Conservation (phyloP, 35 echinoderm and acorn worm genomes). For the Ophiothrix spiculata region DNA sequence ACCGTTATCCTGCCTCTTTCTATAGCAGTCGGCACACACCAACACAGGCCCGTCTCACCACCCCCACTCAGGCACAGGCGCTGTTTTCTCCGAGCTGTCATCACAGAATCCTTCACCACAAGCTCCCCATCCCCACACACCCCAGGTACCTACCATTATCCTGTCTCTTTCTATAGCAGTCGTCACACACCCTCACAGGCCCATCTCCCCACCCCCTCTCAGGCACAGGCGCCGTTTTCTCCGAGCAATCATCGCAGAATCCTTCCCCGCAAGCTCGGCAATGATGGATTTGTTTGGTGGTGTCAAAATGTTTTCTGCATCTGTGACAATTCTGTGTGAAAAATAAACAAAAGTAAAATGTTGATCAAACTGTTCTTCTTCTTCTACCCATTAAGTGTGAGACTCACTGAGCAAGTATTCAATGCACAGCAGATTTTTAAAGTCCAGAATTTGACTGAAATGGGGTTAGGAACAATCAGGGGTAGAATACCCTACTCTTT, state of each 20-base stretch:
- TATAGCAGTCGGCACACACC: constrained; percentile 69
- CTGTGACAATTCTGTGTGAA: constrained; percentile 64
- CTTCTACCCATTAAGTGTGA: too few relatives aligned
- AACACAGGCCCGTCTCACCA: constrained; percentile 81
- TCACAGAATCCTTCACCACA: constrained; percentile 64
- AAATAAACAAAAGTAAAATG: too few relatives aligned
- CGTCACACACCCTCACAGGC: constrained; percentile 87
- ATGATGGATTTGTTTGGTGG: constrained; percentile 72
- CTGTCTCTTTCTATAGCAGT: constrained; percentile 55
- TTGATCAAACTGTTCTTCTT: too few relatives aligned
- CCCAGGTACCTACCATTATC: background rate
- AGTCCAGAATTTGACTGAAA: too few relatives aligned
- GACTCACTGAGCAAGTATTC: too few relatives aligned
- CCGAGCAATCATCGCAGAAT: constrained; percentile 84
- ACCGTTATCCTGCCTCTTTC: constrained; percentile 67
- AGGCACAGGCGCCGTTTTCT: constrained; percentile 66
- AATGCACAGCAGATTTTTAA: too few relatives aligned
- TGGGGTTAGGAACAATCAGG: too few relatives aligned
- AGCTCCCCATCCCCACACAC: too few relatives aligned
- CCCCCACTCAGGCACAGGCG: constrained; percentile 88
- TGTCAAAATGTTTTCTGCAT: constrained; percentile 63
- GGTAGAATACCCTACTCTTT: too few relatives aligned
- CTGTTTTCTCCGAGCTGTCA: constrained; percentile 54
- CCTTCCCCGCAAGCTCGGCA: constrained; percentile 88
- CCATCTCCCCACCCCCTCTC: constrained; percentile 96